phyloP scores from a whole-genome alignment of 2,888 invertebrate species.

The Ceratothoa steindachneri region DNA sequence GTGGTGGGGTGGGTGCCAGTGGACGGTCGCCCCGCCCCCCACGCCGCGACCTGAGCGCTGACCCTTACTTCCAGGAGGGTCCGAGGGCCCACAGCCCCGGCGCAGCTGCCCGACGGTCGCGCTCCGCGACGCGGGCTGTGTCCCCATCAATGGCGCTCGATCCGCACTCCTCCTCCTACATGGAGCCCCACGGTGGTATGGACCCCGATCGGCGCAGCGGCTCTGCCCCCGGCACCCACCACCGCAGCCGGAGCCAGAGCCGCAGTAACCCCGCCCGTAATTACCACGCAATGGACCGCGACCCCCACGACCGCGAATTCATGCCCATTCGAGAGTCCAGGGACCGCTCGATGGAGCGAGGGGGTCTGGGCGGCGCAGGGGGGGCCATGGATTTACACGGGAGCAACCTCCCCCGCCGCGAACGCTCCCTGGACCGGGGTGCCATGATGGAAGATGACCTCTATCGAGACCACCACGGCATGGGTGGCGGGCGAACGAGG shows the following conservation, averaged over 20 bases:
- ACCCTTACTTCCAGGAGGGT: slow-evolving; percentile 65
- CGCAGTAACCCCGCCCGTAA: slow-evolving; percentile 61
- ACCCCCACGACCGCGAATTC: slow-evolving; percentile 75
- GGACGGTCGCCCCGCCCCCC: slow-evolving; percentile 48
- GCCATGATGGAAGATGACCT: slow-evolving; percentile 49
- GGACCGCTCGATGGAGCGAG: slow-evolving; percentile 53
- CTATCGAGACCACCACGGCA: slow-evolving; percentile 43
- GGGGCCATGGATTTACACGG: slow-evolving; percentile 46
- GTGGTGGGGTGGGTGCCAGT: slow-evolving; percentile 63
- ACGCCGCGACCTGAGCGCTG: slow-evolving; percentile 69
- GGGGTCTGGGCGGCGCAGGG: slow-evolving; percentile 22
- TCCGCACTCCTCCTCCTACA: slow-evolving; percentile 41
- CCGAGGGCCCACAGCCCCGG: slow-evolving; percentile 50
- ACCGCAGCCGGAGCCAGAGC: slow-evolving; percentile 75
- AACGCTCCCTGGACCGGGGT: slow-evolving; percentile 65
- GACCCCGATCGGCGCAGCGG: slow-evolving; percentile 61
- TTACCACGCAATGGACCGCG: slow-evolving; percentile 63
- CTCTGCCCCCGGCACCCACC: slow-evolving; percentile 57
- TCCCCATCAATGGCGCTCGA: slow-evolving; percentile 45
- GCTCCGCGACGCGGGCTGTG: slow-evolving; percentile 49
- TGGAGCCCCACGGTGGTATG: slow-evolving; percentile 48
- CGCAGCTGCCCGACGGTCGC: slow-evolving; percentile 47
- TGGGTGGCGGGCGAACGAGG: slow-evolving; percentile 55
- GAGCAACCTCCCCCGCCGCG: slow-evolving; percentile 53
- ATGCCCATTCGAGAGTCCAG: slow-evolving; percentile 69